Conservation (phyloP, 2,888 invertebrate genomes). For the Maniola hyperantus region DNA sequence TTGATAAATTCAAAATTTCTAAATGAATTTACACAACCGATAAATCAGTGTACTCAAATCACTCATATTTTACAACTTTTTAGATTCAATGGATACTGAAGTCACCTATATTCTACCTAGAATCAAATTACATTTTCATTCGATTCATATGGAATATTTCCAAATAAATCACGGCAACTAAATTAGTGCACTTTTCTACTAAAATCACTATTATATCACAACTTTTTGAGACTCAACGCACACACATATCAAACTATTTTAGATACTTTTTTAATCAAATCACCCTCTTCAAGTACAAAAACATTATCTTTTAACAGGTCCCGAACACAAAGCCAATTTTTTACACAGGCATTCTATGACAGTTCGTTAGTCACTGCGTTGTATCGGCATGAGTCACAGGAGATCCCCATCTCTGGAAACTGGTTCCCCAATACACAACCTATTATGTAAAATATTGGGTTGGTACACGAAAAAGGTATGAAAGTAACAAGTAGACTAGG, state of each 20-base stretch:
- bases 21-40: background rate
- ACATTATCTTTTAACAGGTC: slow-evolving; percentile 1
- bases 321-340: slow-evolving; percentile 7
- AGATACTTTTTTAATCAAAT: background rate
- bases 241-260: background rate
- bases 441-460: background rate
- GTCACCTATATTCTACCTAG: too few species aligned
- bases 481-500: slow-evolving; percentile 13
- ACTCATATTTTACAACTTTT: too few species aligned
- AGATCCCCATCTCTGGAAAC: slow-evolving; percentile 25
- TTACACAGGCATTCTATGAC: slow-evolving; percentile 13
- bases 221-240: background rate
- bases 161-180: too few species aligned
- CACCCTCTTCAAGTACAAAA: background rate
- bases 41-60: too few species aligned
- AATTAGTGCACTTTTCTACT: background rate
- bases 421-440: slow-evolving; percentile 20
- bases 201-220: background rate
- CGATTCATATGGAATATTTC: too few species aligned
- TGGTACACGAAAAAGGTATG: background rate
- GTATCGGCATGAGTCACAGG: slow-evolving; percentile 28
- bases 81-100: too few species aligned
- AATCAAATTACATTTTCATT: too few species aligned
- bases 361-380: slow-evolving; percentile 11
- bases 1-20: background rate